A percentile compares a stretch with the other conserved stretches of the same genome.
phyloP scores from a whole-genome alignment of 2,113 vertebrate genomes.

The Erpornis zantholeuca region DNA sequence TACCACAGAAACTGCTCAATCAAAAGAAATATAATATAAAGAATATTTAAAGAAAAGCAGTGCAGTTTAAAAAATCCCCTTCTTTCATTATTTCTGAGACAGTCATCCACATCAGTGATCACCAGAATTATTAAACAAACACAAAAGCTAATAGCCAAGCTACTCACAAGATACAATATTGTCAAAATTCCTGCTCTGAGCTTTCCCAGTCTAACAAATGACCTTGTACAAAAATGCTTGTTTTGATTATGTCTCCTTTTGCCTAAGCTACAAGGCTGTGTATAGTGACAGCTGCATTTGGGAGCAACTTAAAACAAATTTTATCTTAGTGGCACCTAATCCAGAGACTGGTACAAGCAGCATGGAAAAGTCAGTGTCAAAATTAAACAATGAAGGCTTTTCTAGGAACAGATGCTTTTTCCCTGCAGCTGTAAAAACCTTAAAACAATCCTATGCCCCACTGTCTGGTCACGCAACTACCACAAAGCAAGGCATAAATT shows the following conservation, averaged over 20 bases:
- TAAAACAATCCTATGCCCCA: slow-evolving; percentile 88
- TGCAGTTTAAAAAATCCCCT: neutral
- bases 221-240: slow-evolving; percentile 70
- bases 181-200: slow-evolving; percentile 66
- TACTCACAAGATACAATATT: slow-evolving; percentile 68
- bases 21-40: neutral
- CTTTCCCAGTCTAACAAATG: slow-evolving; percentile 51
- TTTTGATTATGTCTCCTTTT: slow-evolving; percentile 73
- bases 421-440: slow-evolving; percentile 94
- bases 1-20: neutral
- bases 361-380: slow-evolving; percentile 85
- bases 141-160: slow-evolving; percentile 42
- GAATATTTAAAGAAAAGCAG: neutral
- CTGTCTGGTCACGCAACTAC: slow-evolving; percentile 97
- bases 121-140: slow-evolving; percentile 25
- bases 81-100: neutral
- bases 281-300: slow-evolving; percentile 80
- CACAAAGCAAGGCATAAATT: slow-evolving; percentile 85
- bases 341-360: slow-evolving; percentile 78
- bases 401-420: slow-evolving; percentile 95
- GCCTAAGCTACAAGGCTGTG: slow-evolving; percentile 70
- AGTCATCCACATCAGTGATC: neutral
- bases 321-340: slow-evolving; percentile 81
- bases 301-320: slow-evolving; percentile 81
- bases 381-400: slow-evolving; percentile 84